These are phyloP conservation scores for Phenganax stokvisi DNA, from an alignment of 92 coral and sea anemone species.

Conservation along the genomic window DNA sequence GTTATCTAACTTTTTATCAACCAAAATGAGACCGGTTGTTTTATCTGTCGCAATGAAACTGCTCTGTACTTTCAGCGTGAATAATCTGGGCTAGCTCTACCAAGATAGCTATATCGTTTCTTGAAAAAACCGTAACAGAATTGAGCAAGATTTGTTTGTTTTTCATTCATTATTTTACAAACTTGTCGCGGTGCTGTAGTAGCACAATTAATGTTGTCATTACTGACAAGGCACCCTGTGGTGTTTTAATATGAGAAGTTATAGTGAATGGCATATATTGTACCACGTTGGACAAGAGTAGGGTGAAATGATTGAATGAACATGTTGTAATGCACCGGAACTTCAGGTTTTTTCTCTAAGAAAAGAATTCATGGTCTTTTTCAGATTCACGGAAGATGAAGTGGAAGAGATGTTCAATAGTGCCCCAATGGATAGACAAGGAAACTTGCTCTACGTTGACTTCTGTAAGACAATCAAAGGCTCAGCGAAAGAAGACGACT, in stretches of 20 bases:
- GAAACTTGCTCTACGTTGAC: constrained; percentile 73
- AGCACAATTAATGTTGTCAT: not conserved
- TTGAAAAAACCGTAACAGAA: constrained; percentile 1
- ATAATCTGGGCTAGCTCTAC: not conserved
- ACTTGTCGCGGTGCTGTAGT: not conserved
- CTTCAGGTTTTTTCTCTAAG: not conserved
- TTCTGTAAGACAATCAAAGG: constrained; percentile 88
- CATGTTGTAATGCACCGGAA: not conserved
- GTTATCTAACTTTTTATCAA: not conserved
- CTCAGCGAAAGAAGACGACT: constrained; percentile 81
- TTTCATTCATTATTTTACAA: not conserved
- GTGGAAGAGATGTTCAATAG: constrained; percentile 92
- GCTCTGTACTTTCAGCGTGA: not conserved
- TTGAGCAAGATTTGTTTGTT: not conserved
- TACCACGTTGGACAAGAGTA: not conserved
- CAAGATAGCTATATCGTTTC: not conserved
- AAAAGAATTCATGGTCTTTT: not conserved
- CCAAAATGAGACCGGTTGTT: not conserved
- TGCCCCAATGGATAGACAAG: constrained; percentile 86
- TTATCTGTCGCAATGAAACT: not conserved
- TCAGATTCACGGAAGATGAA: constrained; percentile 89
- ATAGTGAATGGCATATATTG: not conserved
- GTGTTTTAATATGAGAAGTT: constrained; percentile 16
- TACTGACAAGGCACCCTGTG: constrained; percentile 11
- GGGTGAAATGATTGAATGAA: not conserved